Percentiles rank a stretch among this genome's conserved stretches.
Evolutionary conservation across 2,888 invertebrate genomes (phyloP).

Genomic region (Panopea generosa): DNA sequence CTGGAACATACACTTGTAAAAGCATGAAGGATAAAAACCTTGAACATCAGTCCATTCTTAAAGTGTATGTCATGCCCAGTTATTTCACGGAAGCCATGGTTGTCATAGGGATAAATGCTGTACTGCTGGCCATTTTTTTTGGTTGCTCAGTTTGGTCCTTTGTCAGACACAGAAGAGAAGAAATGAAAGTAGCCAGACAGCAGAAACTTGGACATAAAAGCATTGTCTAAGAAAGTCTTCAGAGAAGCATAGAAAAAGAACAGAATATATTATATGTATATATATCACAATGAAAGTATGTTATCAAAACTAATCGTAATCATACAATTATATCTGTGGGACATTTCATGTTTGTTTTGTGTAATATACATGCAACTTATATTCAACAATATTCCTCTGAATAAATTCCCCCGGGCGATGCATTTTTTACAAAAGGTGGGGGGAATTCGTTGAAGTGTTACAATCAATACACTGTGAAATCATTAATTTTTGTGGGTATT

Average conservation of each 20-base stretch:
- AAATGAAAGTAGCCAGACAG: conserved; percentile 16
- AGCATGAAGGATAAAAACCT: conserved; percentile 67
- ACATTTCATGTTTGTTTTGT: too few species aligned
- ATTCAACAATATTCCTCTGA: too few species aligned
- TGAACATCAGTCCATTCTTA: conserved; percentile 58
- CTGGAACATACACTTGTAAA: conserved; percentile 78
- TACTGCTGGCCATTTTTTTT: conserved; percentile 69
- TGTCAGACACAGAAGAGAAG: conserved; percentile 43
- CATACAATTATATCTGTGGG: too few species aligned
- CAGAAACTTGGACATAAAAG: conserved; percentile 48
- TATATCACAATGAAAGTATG: too few species aligned
- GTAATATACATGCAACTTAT: too few species aligned
- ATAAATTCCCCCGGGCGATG: too few species aligned
- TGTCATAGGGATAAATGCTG: conserved; percentile 71
- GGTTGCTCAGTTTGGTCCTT: conserved; percentile 59
- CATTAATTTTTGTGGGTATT: too few species aligned
- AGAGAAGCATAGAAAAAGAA: background rate
- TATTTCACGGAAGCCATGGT: conserved; percentile 74
- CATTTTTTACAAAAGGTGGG: too few species aligned
- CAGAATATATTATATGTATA: too few species aligned
- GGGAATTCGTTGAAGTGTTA: too few species aligned
- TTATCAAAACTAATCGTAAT: too few species aligned
- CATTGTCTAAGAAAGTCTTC: conserved; percentile 2
- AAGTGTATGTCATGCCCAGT: conserved; percentile 70
- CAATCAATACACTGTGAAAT: too few species aligned